Evolutionary conservation across 2,113 vertebrate species (phyloP).

Genomic region (Mirounga angustirostris): DNA sequence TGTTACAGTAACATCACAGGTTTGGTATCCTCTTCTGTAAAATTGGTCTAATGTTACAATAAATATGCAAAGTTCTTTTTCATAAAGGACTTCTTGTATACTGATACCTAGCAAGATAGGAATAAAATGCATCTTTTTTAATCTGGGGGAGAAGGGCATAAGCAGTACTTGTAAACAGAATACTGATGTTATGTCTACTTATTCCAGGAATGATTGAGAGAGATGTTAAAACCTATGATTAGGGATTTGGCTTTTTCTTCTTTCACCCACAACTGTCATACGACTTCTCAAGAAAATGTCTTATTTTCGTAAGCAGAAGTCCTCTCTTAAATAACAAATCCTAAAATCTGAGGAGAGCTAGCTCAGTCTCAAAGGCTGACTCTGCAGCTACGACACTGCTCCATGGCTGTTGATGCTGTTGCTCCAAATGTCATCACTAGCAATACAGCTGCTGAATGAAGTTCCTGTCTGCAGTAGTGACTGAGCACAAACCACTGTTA

Average conservation of each 20-base stretch:
- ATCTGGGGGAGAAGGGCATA: neutral
- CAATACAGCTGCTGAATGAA: neutral
- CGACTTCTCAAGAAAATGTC: neutral
- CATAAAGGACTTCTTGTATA: neutral
- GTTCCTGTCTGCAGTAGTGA: neutral
- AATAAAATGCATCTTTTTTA: neutral
- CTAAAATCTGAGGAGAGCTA: neutral
- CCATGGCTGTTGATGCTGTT: neutral
- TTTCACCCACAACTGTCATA: constrained; percentile 13
- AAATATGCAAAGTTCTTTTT: neutral
- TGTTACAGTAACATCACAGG: neutral
- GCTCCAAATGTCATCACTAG: neutral
- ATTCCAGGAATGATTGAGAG: neutral
- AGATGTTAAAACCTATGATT: neutral
- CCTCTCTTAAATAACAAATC: neutral
- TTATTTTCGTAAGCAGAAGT: neutral
- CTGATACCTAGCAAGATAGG: neutral
- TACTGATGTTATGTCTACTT: neutral
- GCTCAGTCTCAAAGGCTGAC: neutral
- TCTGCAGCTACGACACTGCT: neutral
- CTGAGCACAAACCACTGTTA: neutral
- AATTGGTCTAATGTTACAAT: neutral
- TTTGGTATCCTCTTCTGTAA: constrained; percentile 15
- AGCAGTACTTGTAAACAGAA: neutral
- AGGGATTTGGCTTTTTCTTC: neutral